Percentiles rank a stretch among this genome's conserved stretches.
phyloP scores from a whole-genome alignment of 2,888 invertebrate species.

The Ophraella communa region DNA sequence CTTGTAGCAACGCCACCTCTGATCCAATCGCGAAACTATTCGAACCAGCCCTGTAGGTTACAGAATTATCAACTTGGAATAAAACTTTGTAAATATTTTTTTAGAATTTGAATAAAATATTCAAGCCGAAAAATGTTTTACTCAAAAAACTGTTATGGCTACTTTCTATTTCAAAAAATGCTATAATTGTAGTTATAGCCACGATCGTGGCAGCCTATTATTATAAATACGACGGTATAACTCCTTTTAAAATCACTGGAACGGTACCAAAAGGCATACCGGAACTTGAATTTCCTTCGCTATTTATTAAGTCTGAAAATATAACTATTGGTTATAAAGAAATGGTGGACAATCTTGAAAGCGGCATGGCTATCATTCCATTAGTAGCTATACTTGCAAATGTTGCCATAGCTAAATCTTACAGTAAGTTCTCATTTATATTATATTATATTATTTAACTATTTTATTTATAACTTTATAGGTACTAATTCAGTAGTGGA shows the following conservation, averaged over 20 bases:
- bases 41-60: too few species aligned
- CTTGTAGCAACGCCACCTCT: too few species aligned
- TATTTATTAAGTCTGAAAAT: conserved; percentile 67
- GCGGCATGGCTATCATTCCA: conserved; percentile 81
- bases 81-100: too few species aligned
- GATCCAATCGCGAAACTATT: too few species aligned
- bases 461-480: conserved; percentile 49
- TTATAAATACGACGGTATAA: conserved; percentile 54
- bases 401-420: conserved; percentile 94
- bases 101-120: conserved; percentile 67
- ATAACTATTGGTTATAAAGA: conserved; percentile 68
- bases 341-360: conserved; percentile 75
- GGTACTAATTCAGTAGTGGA: conserved; percentile 75
- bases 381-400: conserved; percentile 88
- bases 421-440: conserved; percentile 68
- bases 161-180: conserved; percentile 79
- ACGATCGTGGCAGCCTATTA: conserved; percentile 56
- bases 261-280: conserved; percentile 66
- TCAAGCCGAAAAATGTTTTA: conserved; percentile 54
- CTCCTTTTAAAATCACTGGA: conserved; percentile 71
- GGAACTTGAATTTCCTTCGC: conserved; percentile 68
- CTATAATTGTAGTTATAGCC: conserved; percentile 73
- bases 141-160: conserved; percentile 73
- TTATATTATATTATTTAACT: neutral
- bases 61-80: too few species aligned